A percentile compares a stretch with the other conserved stretches of the same genome.
These are phyloP conservation scores for Botrylloides violaceus DNA, from an alignment of 23 tunicate species.

Conservation along the genomic window DNA sequence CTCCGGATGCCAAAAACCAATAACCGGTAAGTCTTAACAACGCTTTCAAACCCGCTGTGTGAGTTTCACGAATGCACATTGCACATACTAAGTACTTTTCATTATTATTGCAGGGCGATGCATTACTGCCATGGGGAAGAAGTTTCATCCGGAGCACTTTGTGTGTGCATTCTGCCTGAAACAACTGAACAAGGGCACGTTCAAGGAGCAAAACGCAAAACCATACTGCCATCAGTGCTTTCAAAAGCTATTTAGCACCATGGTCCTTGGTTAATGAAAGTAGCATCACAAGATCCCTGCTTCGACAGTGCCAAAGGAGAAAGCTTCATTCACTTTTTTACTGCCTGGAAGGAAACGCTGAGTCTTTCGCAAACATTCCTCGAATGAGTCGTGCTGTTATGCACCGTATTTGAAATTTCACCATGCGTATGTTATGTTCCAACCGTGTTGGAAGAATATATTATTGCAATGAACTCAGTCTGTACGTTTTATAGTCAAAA, in stretches of 20 bases:
- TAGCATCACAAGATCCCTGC: not conserved
- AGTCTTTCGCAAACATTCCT: too few species aligned
- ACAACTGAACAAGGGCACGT: constrained; percentile 92
- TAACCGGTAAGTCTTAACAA: constrained; percentile 48
- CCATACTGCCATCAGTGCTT: constrained; percentile 96
- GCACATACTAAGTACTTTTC: too few species aligned
- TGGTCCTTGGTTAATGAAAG: constrained; percentile 15
- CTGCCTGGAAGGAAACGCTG: too few species aligned
- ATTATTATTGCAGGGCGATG: constrained; percentile 63
- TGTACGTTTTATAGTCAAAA: not conserved
- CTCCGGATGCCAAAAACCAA: constrained; percentile 90
- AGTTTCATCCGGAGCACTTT: constrained; percentile 95
- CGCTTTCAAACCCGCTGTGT: too few species aligned
- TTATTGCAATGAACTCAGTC: not conserved
- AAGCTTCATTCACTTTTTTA: too few species aligned
- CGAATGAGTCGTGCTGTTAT: too few species aligned
- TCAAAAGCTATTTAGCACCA: constrained; percentile 57
- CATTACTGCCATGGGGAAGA: constrained; percentile 97
- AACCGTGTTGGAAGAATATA: too few species aligned
- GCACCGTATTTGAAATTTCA: too few species aligned
- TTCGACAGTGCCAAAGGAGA: not conserved
- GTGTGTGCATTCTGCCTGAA: constrained; percentile 94
- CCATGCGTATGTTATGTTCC: too few species aligned
- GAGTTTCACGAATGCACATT: too few species aligned
- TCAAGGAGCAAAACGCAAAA: constrained; percentile 90